Evolutionary conservation across 2,888 invertebrate species (phyloP).

Genomic region (Bunonema sp.): DNA sequence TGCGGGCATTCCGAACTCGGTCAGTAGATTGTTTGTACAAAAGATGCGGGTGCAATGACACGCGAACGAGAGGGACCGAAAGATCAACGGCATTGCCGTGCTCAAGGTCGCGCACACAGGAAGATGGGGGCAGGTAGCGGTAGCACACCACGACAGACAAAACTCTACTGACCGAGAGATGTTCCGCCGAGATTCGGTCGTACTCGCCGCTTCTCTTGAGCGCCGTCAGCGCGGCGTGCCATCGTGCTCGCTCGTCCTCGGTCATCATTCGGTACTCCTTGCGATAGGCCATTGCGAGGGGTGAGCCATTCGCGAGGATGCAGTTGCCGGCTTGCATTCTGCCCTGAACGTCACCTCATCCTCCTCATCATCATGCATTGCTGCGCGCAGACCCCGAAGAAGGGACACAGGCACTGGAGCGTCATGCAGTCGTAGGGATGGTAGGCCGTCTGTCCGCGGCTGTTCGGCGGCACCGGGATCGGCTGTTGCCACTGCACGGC

Average conservation of each 20-base stretch:
- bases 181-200: slow-evolving; percentile 29
- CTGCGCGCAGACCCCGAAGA: slow-evolving; percentile 30
- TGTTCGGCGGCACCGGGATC: slow-evolving; percentile 32
- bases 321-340: slow-evolving; percentile 30
- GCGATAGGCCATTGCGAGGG: slow-evolving; percentile 34
- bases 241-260: slow-evolving; percentile 35
- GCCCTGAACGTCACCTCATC: slow-evolving; percentile 16
- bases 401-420: slow-evolving; percentile 38
- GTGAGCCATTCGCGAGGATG: slow-evolving; percentile 25
- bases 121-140: too few species aligned
- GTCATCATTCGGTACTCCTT: slow-evolving; percentile 42
- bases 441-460: slow-evolving; percentile 37
- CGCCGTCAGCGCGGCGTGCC: slow-evolving; percentile 34
- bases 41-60: too few species aligned
- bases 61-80: too few species aligned
- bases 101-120: too few species aligned
- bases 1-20: too few species aligned
- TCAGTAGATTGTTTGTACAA: too few species aligned
- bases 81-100: too few species aligned
- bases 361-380: too few species aligned
- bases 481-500: slow-evolving; percentile 31
- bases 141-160: too few species aligned
- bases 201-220: slow-evolving; percentile 39
- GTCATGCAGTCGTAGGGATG: slow-evolving; percentile 44
- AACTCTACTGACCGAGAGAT: slow-evolving; percentile 13